Evolutionary conservation across 2,797 vertebrate species (phyloP), one percentile per base, ranked within the genome.

Genomic region (Pantherophis vulpinus): DNA sequence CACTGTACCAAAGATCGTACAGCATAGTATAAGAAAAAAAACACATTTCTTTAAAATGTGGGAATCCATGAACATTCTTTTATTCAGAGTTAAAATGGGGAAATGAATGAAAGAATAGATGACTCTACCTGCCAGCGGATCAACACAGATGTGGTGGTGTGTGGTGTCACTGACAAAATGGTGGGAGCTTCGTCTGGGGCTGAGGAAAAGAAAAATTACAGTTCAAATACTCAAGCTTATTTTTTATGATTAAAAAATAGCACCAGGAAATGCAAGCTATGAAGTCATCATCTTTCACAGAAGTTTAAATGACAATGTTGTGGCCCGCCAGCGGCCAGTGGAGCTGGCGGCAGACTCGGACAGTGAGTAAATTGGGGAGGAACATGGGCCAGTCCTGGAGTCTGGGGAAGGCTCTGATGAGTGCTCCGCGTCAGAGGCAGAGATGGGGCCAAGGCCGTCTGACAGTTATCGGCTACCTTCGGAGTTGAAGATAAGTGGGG

Each of bases 91-190:
- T 63, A 58, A 47, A 83, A 89, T 27, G 29, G 11, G 32, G 27
- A 29, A 87, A 14, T 32, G 86, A 87, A 87, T 61, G 32, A 5
- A 89, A 27, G 6, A 18, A 7, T 47, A 74, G 12, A 14, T 13
- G 1, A 27, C 10, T 63, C 88, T 97, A 99, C 99, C 99, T 99
- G 98, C 99, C 99, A 99, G 94, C 98, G 98, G 97, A 99, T 98
- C 93, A 99, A 97, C 97, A 99, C 99, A 0, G 99, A 99, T 0
- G 99, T 99, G 2, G 99, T 99, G 54, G 99, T 99, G 97, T 99
- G 99, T 0, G 99, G 99, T 0, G 98, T 99, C 96, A 99, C 98
- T 0, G 99, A 99, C 88, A 99, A 97, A 89, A 99, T 98, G 54
- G 96, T 92, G 92, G 99, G 99, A 0, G 99, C 98, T 91, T 98